phyloP scores from a whole-genome alignment of 2,113 vertebrate genomes.

The Lampris incognitus region DNA sequence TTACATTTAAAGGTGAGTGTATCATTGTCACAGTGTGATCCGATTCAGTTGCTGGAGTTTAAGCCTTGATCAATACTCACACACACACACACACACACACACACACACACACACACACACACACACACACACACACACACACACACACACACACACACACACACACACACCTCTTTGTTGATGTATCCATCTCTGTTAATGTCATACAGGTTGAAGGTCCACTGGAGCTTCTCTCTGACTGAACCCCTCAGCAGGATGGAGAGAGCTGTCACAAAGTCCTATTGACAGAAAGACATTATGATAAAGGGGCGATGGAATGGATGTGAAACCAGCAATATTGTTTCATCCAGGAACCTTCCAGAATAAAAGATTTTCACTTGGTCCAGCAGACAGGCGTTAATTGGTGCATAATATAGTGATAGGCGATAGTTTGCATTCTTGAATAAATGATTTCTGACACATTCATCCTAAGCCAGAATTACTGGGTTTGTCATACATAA shows the following conservation, averaged over 20 bases:
- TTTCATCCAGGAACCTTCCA: background rate
- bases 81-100: slow-evolving; percentile 32
- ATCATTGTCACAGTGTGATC: slow-evolving; percentile 39
- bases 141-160: slow-evolving; percentile 41
- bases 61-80: slow-evolving; percentile 14
- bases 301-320: background rate
- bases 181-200: slow-evolving; percentile 97
- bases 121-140: background rate
- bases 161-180: slow-evolving; percentile 90
- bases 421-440: too few species aligned
- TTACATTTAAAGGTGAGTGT: slow-evolving; percentile 40
- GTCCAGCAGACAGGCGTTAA: too few species aligned
- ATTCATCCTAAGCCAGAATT: too few species aligned
- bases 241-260: slow-evolving; percentile 93
- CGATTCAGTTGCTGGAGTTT: slow-evolving; percentile 28
- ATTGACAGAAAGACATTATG: background rate
- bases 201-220: slow-evolving; percentile 98
- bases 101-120: slow-evolving; percentile 10
- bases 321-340: background rate
- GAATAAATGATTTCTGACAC: too few species aligned
- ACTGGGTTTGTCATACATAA: too few species aligned
- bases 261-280: slow-evolving; percentile 96
- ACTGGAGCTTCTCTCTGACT: slow-evolving; percentile 93
- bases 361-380: too few species aligned
- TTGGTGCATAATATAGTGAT: too few species aligned